Conservation (phyloP, 2,797 vertebrate genomes). For the Aythya fuligula region DNA sequence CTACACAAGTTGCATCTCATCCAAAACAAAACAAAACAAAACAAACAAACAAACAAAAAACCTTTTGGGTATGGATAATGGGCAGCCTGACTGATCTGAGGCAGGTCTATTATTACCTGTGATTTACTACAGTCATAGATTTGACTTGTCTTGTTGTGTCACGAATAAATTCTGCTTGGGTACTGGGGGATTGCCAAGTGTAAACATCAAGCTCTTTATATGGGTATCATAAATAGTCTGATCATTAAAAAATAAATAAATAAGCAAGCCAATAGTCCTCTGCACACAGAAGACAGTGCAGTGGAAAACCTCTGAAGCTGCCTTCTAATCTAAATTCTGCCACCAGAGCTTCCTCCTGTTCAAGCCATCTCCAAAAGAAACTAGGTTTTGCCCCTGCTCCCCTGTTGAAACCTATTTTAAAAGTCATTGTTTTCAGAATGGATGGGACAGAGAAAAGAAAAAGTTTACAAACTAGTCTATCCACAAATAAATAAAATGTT, state of each 20-base stretch:
- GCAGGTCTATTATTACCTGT: background rate
- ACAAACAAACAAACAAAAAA: no score
- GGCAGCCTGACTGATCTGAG: background rate
- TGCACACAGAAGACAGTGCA: background rate
- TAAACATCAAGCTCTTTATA: background rate
- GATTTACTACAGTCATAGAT: background rate
- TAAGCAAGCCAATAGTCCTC: background rate
- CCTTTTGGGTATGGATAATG: background rate
- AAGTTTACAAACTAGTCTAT: background rate
- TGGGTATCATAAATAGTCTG: background rate
- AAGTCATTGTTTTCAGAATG: background rate
- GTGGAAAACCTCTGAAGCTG: background rate
- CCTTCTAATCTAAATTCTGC: background rate
- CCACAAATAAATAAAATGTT: background rate
- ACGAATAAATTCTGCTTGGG: background rate
- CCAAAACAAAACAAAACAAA: no score
- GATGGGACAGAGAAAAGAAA: background rate
- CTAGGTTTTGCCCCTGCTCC: background rate
- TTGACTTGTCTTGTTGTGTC: background rate
- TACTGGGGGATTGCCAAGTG: accelerated
- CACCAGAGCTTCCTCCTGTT: background rate
- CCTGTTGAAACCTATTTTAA: background rate
- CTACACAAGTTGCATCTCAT: accelerated
- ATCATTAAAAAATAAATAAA: background rate
- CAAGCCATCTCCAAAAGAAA: background rate